Base-by-base conservation (phyloP, 2,797 vertebrate genomes). In the Lithobates pipiens region DNA sequence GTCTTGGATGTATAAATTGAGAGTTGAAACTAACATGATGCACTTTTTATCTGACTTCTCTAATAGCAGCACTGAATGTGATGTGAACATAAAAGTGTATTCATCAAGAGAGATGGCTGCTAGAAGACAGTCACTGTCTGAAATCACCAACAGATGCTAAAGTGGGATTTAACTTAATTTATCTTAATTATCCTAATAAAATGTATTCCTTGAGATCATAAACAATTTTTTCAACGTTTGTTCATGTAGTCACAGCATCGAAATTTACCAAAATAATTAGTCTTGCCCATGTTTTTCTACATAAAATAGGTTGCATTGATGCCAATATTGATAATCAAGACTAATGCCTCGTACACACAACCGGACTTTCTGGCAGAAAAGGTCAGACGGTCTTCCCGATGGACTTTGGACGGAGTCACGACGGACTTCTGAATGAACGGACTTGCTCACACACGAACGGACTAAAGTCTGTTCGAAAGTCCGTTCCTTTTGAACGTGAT, bases 31-130 rank as follows among this genome's bases (percentile, higher is more conserved):
- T 77, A 69, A 63, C 61, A 78, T 46, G 85, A 83, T 79, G 80
- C 77, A 77, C 68, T 83, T 86, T 73, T 86, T 75, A 61, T 83
- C 85, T 83, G 69, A 75, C 85, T 74, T 42, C 76, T 83, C 25
- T 75, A 83, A 83, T 83, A 83, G 77, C 61, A 54, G 79, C 13
- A 65, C 36, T 42, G 57, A 67, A 73, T 57, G 44, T 83, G 80
- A 79, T 74, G 72, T 72, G 23, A 32, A 82, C 44, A 82, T 86
- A 7, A 86, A 82, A 76, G 85, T 72, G 67, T 18, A 54, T 86
- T 63, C 85, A 77, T 73, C 36, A 70, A 50, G 42, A 78, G 69
- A 74, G 80, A 78, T 77, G 76, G 44, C 74, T 83, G 23, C 61
- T 46, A 73, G 79, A 18, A 81, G 68, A 42, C 34, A n/a, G 78